Conservation (phyloP, 2,888 invertebrate species). For the Isoperla grammatica region DNA sequence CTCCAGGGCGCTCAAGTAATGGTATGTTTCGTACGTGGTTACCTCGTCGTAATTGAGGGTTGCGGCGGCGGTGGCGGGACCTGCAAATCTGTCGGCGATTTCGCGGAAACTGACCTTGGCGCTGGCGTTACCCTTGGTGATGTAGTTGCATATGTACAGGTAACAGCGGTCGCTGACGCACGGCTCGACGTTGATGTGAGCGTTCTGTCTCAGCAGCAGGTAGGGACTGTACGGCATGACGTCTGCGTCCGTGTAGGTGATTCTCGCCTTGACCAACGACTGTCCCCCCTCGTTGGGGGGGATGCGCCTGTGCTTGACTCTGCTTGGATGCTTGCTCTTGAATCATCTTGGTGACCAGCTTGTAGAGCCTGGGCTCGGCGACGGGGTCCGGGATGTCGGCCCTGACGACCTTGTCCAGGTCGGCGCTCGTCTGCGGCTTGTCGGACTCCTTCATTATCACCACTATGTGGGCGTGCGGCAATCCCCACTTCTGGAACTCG, state of each 20-base stretch:
- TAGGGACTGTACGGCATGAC: slow-evolving; percentile 41
- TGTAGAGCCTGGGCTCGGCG: slow-evolving; percentile 15
- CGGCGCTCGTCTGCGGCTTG: slow-evolving; percentile 33
- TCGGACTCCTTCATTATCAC: slow-evolving; percentile 33
- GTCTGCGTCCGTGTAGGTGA: slow-evolving; percentile 37
- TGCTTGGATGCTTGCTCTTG: slow-evolving; percentile 3
- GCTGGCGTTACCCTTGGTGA: slow-evolving; percentile 34
- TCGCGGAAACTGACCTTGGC: slow-evolving; percentile 24
- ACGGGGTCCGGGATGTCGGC: slow-evolving; percentile 25
- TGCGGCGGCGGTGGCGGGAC: background rate
- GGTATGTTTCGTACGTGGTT: slow-evolving; percentile 35
- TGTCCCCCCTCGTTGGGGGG: background rate
- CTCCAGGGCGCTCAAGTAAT: slow-evolving; percentile 38
- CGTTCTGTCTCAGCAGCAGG: slow-evolving; percentile 37
- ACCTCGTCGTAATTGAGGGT: slow-evolving; percentile 35
- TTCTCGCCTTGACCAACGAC: background rate
- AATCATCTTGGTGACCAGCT: slow-evolving; percentile 30
- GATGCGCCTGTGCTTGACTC: slow-evolving; percentile 32
- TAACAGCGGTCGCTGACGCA: slow-evolving; percentile 15
- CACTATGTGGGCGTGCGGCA: slow-evolving; percentile 35
- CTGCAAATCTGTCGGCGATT: background rate
- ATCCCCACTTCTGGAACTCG: slow-evolving; percentile 38
- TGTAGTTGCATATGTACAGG: slow-evolving; percentile 34
- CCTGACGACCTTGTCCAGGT: slow-evolving; percentile 25
- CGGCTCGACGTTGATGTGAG: slow-evolving; percentile 42